Base-by-base conservation (phyloP, 2,888 invertebrate species). In the Ceriagrion tenellum region DNA sequence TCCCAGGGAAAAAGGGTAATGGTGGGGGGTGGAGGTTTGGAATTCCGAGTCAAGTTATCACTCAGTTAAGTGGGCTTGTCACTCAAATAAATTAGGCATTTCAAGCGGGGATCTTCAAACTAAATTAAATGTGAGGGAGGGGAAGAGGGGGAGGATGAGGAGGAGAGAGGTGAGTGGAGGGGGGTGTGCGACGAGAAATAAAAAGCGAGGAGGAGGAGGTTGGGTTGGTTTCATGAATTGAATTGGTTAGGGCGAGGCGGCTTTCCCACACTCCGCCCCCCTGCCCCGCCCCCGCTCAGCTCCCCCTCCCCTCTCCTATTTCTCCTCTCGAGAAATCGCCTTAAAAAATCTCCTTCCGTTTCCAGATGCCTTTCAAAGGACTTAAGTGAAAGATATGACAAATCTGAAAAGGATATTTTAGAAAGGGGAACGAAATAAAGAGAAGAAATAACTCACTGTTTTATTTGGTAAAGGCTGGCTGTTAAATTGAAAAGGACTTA, bases 81-180 rank as follows among this genome's bases (percentile, higher is more conserved):
- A 93, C 93, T 93, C 93, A 93, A 93, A 93, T 93, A 93, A 93
- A 93, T 93, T 93, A 93, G 74, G 93, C 93, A 93, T 93, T 93
- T 93, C 93, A 93, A 93, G 93, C 93, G 93, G 69, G 69, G 93
- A 93, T 93, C 93, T 93, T 93, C 93, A 74, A 93, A 74, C 93
- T n/a, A 93, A 93, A 93, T 93, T 93, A 93, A 93, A 93, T 93
- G 93, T 93, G 74, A 93, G 93, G 55, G 89, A 93, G 93, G n/a
- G 69, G 69, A 35, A 69, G 35, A 20, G 59, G n/a, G 69, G n/a
- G 35, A 63, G 93, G 69, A 63, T 20, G 55, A 74, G 59, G 40
- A 18, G 47, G 88, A 10, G 63, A 35, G 81, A 35, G 81, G 69
- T n/a, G n/a, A 4, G n/a, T 26, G 56, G 91, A 30, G n/a, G 59